Percentiles rank a stretch among this genome's conserved stretches.
Conservation (phyloP, 2,888 invertebrate genomes). For the Mamestra brassicae region DNA sequence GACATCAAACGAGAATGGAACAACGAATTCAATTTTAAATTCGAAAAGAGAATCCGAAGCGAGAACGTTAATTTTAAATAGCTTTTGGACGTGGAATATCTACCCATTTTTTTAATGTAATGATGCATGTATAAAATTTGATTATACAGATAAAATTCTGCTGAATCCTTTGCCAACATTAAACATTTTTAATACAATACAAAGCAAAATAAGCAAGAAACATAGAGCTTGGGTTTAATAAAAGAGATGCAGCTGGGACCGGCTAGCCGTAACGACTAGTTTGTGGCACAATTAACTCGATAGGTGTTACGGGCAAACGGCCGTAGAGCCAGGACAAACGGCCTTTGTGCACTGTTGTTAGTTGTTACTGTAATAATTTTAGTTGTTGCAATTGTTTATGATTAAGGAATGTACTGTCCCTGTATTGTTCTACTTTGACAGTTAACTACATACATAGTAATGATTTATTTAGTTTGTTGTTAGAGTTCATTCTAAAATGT, state of each 20-base stretch:
- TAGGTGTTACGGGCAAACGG: constrained; percentile 52
- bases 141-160: background rate
- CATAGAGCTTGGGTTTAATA: constrained; percentile 40
- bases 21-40: constrained; percentile 29
- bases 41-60: constrained; percentile 21
- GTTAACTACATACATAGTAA: too few species aligned
- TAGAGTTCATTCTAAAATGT: background rate
- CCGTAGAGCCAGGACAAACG: constrained; percentile 34
- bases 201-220: constrained; percentile 35
- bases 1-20: constrained; percentile 28
- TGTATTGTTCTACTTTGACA: background rate
- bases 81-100: constrained; percentile 12
- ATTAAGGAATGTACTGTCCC: background rate
- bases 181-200: constrained; percentile 17
- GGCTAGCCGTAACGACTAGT: constrained; percentile 34
- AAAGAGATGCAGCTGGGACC: constrained; percentile 54
- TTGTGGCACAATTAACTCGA: constrained; percentile 60
- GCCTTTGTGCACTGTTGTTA: constrained; percentile 28
- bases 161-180: constrained; percentile 9
- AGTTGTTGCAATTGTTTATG: constrained; percentile 28
- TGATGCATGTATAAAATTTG: constrained; percentile 8
- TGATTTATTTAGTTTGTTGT: background rate
- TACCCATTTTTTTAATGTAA: background rate
- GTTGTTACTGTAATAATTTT: constrained; percentile 35
- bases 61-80: constrained; percentile 24